Conservation (phyloP, 2,797 vertebrate species). For the Ataeniobius toweri region DNA sequence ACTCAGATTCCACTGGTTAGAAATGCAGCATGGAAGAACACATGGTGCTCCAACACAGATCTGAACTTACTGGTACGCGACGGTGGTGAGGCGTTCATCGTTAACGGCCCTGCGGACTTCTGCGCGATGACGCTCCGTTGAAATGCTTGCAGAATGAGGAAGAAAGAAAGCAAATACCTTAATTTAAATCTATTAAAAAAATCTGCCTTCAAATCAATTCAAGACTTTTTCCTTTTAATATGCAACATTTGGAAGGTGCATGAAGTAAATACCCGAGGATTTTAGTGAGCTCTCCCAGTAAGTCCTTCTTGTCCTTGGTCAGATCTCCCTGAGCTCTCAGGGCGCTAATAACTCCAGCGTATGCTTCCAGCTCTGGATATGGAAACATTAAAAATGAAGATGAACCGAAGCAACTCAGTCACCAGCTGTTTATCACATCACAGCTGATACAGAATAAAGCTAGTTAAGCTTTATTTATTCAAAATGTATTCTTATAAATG, state of each 20-base stretch:
- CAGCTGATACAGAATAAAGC: not conserved
- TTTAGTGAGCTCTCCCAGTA: slow-evolving; percentile 96
- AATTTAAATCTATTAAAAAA: not conserved
- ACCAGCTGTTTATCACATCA: not conserved
- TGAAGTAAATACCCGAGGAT: slow-evolving; percentile 87
- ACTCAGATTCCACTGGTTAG: not conserved
- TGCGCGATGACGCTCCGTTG: slow-evolving; percentile 95
- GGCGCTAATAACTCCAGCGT: slow-evolving; percentile 96
- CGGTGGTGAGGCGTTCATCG: slow-evolving; percentile 96
- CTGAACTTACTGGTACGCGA: slow-evolving; percentile 95
- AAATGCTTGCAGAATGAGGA: slow-evolving; percentile 83
- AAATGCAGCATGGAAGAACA: not conserved
- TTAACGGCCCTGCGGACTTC: slow-evolving; percentile 98
- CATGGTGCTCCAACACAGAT: not conserved
- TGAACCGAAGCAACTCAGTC: not conserved
- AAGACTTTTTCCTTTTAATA: rapidly evolving
- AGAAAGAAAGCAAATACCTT: not conserved
- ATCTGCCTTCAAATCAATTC: not conserved
- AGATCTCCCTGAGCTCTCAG: slow-evolving; percentile 97
- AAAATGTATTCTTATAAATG: not conserved
- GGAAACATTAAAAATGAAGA: slow-evolving; percentile 11
- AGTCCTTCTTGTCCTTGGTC: slow-evolving; percentile 97
- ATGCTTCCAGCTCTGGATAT: slow-evolving; percentile 93
- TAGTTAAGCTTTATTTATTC: not conserved
- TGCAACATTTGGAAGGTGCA: not conserved